Conservation (phyloP, 2,113 vertebrate species). For the Pelusios castaneus region DNA sequence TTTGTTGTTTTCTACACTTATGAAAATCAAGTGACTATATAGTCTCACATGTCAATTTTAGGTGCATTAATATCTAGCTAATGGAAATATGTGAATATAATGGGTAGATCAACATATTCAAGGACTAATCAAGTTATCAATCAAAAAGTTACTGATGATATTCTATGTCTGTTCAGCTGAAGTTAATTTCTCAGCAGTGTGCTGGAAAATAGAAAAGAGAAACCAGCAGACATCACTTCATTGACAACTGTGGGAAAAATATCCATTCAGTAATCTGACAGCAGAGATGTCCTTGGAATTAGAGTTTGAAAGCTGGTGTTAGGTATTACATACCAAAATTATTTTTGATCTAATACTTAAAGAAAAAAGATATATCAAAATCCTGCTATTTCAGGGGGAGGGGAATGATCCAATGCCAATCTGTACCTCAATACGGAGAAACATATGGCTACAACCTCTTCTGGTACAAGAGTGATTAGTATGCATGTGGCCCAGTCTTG, state of each 20-base stretch:
- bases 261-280: slow-evolving; percentile 6
- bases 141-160: neutral
- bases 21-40: neutral
- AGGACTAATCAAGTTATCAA: neutral
- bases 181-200: slow-evolving; percentile 8
- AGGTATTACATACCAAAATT: neutral
- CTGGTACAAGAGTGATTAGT: neutral
- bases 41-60: neutral
- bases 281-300: neutral
- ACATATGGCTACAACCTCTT: too few relatives aligned
- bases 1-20: neutral
- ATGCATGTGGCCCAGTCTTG: neutral
- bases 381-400: neutral
- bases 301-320: slow-evolving; percentile 12
- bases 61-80: neutral
- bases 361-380: neutral
- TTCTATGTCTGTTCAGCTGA: neutral
- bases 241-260: neutral
- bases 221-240: neutral
- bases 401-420: neutral
- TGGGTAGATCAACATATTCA: neutral
- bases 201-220: neutral
- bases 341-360: neutral
- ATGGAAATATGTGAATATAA: neutral
- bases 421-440: neutral